Base-by-base conservation (phyloP, 2,888 invertebrate species). In the Leptura quadrifasciata region DNA sequence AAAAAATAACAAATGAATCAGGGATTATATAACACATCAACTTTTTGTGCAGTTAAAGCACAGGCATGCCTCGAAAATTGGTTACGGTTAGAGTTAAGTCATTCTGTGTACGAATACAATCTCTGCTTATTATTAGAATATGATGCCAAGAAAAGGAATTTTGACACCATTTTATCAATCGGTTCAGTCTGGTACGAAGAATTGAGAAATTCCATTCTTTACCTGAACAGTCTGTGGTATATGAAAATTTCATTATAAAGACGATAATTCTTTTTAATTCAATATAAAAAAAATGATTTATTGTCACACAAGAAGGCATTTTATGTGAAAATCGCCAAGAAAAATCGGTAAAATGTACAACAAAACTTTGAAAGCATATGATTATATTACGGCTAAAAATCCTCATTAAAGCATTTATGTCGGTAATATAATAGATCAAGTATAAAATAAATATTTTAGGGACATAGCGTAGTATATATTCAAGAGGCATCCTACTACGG, bases 211-310 rank as follows among this genome's bases (percentile, higher is more conserved):
- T 68, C 68, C 57, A 57, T 47, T 31, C 27, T 35, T 55, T 57
- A 18, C 27, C 68, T 31, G 68, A 31, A 35, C 55, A 68, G 68
- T 10, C 31, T 27, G 68, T 68, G 18, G 68, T 57, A 35, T 27
- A 57, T 55, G 35, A 27, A 27, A 21, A 68, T 68, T n/a, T 68
- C 57, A 68, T 68, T 68, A 68, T 18, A 54, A 57, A 31, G 15
- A 55, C 68, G 57, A 18, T 68, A 57, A 55, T 24, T 57, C 27
- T 9, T n/a, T 55, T 68, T 55, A 24, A 52, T 21, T 18, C 17
- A 0, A 54, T 15, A 54, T 24, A 52, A 65, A 52, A 1, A 12
- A 18, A n/a, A n/a, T n/a, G n/a, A n/a, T n/a, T n/a, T n/a, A n/a
- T n/a, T n/a, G n/a, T n/a, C n/a, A n/a, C n/a, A n/a, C n/a, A n/a